Percentiles rank a stretch among this genome's conserved stretches.
phyloP scores from a whole-genome alignment of 2,113 vertebrate species.

The Fregetta grallaria region DNA sequence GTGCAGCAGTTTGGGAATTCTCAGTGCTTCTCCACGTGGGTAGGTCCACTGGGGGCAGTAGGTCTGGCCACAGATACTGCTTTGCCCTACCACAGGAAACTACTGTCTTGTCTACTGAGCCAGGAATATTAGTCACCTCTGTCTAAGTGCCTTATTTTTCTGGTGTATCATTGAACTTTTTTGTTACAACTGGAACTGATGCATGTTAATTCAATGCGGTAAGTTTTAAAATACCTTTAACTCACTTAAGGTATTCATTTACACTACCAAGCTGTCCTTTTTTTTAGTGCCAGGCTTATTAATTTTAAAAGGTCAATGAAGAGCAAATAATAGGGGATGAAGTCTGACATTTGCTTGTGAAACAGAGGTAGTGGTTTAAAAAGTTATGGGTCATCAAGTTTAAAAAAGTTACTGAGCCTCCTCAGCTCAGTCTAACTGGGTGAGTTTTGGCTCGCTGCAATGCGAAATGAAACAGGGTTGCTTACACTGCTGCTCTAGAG shows the following conservation, averaged over 20 bases:
- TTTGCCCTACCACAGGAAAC: neutral
- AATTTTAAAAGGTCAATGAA: slow-evolving; percentile 27
- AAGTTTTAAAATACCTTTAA: neutral
- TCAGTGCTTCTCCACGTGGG: neutral
- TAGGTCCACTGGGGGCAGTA: neutral
- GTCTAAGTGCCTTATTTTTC: neutral
- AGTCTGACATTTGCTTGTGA: slow-evolving; percentile 37
- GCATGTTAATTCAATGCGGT: neutral
- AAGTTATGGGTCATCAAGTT: neutral
- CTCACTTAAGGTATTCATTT: neutral
- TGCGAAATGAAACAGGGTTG: neutral
- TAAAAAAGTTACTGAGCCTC: neutral
- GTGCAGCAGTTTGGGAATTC: neutral
- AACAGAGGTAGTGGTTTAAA: neutral
- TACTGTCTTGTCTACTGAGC: neutral
- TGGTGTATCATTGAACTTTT: neutral
- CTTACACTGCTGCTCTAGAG: neutral
- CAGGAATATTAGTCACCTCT: neutral
- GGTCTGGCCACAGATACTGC: neutral
- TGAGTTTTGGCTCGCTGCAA: neutral
- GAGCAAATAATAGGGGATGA: slow-evolving; percentile 27
- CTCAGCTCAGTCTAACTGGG: neutral
- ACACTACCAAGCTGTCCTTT: neutral
- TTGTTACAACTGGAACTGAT: neutral
- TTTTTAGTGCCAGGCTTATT: neutral